A percentile compares a stretch with the other conserved stretches of the same genome.
phyloP scores from a whole-genome alignment of 2,888 invertebrate genomes.

The Terebella lapidaria region DNA sequence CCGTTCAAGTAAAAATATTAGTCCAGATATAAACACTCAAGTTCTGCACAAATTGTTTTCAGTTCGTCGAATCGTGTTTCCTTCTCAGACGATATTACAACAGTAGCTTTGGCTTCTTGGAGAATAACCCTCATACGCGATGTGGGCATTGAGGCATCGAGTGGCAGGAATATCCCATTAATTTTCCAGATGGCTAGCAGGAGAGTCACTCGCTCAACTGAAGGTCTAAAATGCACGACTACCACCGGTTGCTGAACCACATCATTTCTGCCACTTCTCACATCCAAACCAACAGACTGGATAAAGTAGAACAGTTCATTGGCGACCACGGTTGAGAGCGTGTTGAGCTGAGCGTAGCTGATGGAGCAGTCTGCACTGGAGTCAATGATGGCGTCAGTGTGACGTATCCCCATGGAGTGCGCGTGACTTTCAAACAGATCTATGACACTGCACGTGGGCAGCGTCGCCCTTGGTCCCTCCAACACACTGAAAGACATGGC shows the following conservation, averaged over 20 bases:
- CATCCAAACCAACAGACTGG: not conserved
- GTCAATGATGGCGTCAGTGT: not conserved
- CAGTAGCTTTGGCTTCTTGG: conserved; percentile 22
- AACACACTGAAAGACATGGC: no score
- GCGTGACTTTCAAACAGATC: not conserved
- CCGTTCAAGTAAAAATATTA: not conserved
- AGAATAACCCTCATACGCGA: conserved; percentile 29
- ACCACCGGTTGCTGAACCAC: not conserved
- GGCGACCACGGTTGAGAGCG: not conserved
- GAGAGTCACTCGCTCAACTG: conserved; percentile 31
- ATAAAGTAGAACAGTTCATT: not conserved
- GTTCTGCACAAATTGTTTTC: conserved; percentile 4
- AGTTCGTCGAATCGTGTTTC: conserved; percentile 15
- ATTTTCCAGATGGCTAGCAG: conserved; percentile 50
- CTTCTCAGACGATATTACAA: conserved; percentile 13
- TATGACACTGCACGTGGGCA: not conserved
- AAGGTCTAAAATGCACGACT: conserved; percentile 3
- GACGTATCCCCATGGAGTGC: not conserved
- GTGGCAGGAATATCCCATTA: conserved; percentile 30
- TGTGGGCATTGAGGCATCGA: conserved; percentile 30
- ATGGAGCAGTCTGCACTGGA: not conserved
- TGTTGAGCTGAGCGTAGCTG: not conserved
- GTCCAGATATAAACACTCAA: not conserved
- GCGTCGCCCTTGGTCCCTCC: not conserved
- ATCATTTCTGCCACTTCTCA: no score